Percentiles rank a stretch among this genome's conserved stretches.
Conservation (phyloP, 2,888 invertebrate species). For the Napeogenes sylphis region DNA sequence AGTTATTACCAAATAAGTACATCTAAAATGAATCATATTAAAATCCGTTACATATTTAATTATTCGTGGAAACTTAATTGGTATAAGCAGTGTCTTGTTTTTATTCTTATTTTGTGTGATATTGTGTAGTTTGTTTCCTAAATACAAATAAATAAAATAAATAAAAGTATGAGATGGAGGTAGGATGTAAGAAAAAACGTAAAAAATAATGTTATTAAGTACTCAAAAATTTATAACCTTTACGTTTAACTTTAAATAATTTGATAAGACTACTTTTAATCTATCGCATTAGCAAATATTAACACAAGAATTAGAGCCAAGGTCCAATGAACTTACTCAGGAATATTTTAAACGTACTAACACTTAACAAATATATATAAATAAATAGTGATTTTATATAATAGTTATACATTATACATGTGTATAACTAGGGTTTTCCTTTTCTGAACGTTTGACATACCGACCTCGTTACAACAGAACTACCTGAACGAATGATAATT, state of each 20-base stretch:
- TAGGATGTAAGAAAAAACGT: too few relatives aligned
- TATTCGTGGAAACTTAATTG: too few relatives aligned
- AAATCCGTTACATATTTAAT: too few relatives aligned
- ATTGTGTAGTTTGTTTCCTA: too few relatives aligned
- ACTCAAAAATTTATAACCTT: neutral
- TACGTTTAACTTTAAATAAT: constrained; percentile 11
- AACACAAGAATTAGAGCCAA: constrained; percentile 44
- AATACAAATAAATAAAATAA: too few relatives aligned
- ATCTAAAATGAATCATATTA: too few relatives aligned
- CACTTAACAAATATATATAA: neutral
- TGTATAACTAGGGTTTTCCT: constrained; percentile 20
- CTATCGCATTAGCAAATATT: constrained; percentile 50
- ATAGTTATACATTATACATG: neutral
- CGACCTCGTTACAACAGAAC: constrained; percentile 27
- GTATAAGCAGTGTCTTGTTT: too few relatives aligned
- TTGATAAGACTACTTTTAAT: constrained; percentile 47
- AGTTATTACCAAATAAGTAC: neutral
- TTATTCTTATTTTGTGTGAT: too few relatives aligned
- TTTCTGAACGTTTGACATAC: constrained; percentile 26
- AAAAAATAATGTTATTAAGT: neutral
- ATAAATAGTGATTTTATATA: neutral
- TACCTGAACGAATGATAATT: neutral
- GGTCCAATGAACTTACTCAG: constrained; percentile 43
- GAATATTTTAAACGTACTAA: constrained; percentile 3
- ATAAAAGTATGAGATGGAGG: too few relatives aligned